Evolutionary conservation across 2,113 vertebrate genomes (phyloP), one percentile per base, ranked within the genome.

Genomic region (Cephalopterus ornatus): DNA sequence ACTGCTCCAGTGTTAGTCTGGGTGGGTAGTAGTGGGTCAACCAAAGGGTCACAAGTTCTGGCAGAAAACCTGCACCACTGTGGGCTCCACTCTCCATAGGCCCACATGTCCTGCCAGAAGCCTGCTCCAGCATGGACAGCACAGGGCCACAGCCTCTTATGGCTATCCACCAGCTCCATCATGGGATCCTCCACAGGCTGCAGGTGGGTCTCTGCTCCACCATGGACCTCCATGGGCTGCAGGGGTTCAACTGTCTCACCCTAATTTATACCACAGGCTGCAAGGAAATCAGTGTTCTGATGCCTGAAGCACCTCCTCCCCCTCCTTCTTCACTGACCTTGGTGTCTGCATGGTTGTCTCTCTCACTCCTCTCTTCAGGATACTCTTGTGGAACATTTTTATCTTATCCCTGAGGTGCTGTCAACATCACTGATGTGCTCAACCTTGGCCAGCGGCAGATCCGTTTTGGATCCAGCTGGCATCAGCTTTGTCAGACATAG

Each of bases 401-500:
- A 21, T 59, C 10, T 32, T 35, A 22, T 41, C 35, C 19, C 21
- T 65, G 39, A 59, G 28, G 2, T 35, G 5, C 35, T 68, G 27
- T 30, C 49, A 28, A 2, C 2, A 3, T 27, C 1, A 5, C 6
- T 68, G 27, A 37, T 18, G 47, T 27, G 23, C 42, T 63, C 0
- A 0, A 8, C 32, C 30, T 46, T 22, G 39, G 12, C 20, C 39
- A 80, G 56, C 0, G 0, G 21, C 0, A 0, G 13, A 4, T 61
- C 24, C 0, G 0, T 22, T 58, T 56, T 46, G 52, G 14, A 41
- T 46, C 5, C 5, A 1, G 27, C 6, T 49, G 62, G 37, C 23
- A 62, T 4, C 47, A 9, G 1, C 13, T 85, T 11, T 83, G 2
- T 22, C 3, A 1, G 12, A 56, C 37, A n/a, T 1, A 14, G 12